These are phyloP conservation scores for Paelopatides confundens DNA, from an alignment of 53 echinoderm and acorn worm species.

Conservation along the genomic window DNA sequence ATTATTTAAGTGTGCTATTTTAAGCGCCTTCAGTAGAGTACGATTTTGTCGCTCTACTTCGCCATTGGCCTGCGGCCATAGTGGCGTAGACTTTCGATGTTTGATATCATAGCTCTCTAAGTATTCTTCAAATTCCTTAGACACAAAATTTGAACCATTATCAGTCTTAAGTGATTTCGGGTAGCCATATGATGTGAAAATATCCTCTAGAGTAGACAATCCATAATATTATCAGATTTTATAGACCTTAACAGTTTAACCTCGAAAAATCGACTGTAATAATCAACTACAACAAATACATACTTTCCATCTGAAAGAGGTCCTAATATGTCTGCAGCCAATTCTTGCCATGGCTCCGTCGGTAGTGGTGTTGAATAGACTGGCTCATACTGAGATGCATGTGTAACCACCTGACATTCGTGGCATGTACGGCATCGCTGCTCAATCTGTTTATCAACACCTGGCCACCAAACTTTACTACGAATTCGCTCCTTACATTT, in stretches of 20 bases:
- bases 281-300: conserved; percentile 48
- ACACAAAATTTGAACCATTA: conserved; percentile 54
- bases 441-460: background rate
- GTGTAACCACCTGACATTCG: conserved; percentile 24
- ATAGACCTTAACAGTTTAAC: conserved; percentile 45
- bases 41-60: conserved; percentile 70
- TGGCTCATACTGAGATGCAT: background rate
- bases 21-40: conserved; percentile 49
- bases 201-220: background rate
- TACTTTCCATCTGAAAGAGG: conserved; percentile 49
- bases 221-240: conserved; percentile 27
- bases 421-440: background rate
- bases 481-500: conserved; percentile 14
- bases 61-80: conserved; percentile 68
- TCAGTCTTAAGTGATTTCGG: conserved; percentile 40
- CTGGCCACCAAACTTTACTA: conserved; percentile 55
- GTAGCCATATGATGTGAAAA: conserved; percentile 32
- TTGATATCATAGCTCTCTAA: conserved; percentile 23
- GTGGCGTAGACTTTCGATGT: conserved; percentile 57
- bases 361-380: conserved; percentile 4
- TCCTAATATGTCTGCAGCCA: conserved; percentile 49
- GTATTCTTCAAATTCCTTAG: conserved; percentile 26
- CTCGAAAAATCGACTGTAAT: conserved; percentile 41
- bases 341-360: conserved; percentile 17
- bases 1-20: conserved; percentile 54